These are phyloP conservation scores for Tolmerus cingulatus DNA, from an alignment of 2,888 invertebrate genomes.

Conservation along the genomic window DNA sequence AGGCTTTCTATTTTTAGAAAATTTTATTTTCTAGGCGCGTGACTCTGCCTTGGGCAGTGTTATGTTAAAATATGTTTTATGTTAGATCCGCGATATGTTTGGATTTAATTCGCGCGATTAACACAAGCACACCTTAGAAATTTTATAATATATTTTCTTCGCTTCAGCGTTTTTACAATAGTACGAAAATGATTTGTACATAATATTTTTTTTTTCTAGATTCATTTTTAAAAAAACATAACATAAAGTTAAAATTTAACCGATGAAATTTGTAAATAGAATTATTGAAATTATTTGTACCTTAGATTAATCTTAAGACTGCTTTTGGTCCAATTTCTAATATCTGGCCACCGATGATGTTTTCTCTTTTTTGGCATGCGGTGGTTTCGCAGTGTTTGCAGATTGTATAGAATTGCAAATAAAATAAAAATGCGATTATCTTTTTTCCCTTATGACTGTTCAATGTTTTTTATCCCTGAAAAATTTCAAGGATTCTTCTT, in stretches of 20 bases:
- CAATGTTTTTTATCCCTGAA: neutral
- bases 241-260: neutral
- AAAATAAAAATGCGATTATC: neutral
- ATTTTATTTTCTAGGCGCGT: constrained; percentile 18
- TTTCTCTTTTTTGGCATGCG: neutral
- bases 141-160: neutral
- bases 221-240: neutral
- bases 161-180: neutral
- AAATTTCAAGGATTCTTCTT: neutral
- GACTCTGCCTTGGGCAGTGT: neutral
- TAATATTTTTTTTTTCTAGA: neutral
- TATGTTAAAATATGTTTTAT: neutral
- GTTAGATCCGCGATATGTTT: neutral
- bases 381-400: neutral
- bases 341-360: neutral
- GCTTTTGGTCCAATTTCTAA: neutral
- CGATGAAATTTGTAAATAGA: neutral
- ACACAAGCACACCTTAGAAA: neutral
- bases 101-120: neutral
- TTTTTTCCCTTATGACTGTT: neutral
- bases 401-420: neutral
- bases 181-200: neutral
- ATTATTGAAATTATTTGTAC: neutral
- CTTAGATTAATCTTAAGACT: neutral
- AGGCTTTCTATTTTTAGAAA: constrained; percentile 21